These are phyloP conservation scores for Danaus melanippus DNA, from an alignment of 1,140 invertebrate species.

Conservation along the genomic window DNA sequence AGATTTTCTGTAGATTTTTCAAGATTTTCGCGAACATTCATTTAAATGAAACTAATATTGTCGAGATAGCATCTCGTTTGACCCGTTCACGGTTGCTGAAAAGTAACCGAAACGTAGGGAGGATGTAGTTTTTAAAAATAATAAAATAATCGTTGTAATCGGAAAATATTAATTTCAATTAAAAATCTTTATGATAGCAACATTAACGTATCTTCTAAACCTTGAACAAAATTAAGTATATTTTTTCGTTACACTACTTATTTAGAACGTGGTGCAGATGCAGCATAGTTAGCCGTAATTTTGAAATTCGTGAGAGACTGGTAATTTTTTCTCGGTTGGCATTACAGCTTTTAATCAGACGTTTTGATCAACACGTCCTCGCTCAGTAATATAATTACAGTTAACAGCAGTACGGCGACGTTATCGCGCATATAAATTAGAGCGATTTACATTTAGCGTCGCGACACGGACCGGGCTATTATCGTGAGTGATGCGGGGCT, in stretches of 20 bases:
- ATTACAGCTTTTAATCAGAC: slow-evolving; percentile 60
- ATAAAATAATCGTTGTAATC: too few species aligned
- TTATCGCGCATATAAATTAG: slow-evolving; percentile 71
- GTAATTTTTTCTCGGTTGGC: slow-evolving; percentile 46
- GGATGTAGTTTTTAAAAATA: too few species aligned
- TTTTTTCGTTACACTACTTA: slow-evolving; percentile 6
- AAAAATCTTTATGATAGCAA: too few species aligned
- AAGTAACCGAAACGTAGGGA: too few species aligned
- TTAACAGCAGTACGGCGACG: slow-evolving; percentile 67
- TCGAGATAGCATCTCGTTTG: too few species aligned
- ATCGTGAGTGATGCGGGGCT: slow-evolving; percentile 64
- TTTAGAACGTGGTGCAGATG: slow-evolving; percentile 14
- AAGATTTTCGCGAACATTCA: too few species aligned
- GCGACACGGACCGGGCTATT: slow-evolving; percentile 59
- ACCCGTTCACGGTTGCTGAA: too few species aligned
- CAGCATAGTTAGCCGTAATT: slow-evolving; percentile 29
- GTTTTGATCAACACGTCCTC: slow-evolving; percentile 70
- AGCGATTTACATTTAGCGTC: slow-evolving; percentile 67
- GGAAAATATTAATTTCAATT: too few species aligned
- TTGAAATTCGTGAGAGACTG: slow-evolving; percentile 25
- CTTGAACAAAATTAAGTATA: slow-evolving; percentile 4
- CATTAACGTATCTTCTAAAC: not conserved
- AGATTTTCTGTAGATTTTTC: too few species aligned
- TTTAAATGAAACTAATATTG: too few species aligned
- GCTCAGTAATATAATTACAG: slow-evolving; percentile 69